These are phyloP conservation scores for Heterodera filipjevi DNA, from an alignment of 2,888 invertebrate genomes.

Conservation along the genomic window DNA sequence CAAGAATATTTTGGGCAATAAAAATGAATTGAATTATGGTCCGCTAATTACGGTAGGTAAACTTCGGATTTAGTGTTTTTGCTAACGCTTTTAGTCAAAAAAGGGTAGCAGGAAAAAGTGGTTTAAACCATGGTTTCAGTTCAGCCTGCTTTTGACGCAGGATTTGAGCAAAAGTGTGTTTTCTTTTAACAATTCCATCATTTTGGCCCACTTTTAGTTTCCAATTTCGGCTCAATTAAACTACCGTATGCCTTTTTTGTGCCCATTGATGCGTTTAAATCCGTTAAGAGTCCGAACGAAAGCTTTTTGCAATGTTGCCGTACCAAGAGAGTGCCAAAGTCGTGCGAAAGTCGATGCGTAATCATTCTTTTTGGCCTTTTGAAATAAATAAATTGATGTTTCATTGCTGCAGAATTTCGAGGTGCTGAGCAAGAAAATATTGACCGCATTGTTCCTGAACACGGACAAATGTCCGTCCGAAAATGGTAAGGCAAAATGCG, in stretches of 20 bases:
- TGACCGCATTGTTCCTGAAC: neutral
- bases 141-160: no score
- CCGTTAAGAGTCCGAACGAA: neutral
- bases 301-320: conserved; percentile 7
- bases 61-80: no score
- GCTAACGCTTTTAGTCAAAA: no score
- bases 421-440: neutral
- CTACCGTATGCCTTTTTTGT: no score
- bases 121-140: no score
- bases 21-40: no score
- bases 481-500: neutral
- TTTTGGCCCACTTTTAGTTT: no score
- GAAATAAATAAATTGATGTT: neutral
- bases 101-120: no score
- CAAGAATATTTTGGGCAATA: no score
- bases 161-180: no score
- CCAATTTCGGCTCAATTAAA: neutral
- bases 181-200: no score
- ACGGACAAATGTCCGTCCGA: conserved; percentile 5
- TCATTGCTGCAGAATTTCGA: neutral
- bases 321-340: neutral
- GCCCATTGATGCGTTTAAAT: neutral
- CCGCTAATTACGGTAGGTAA: no score
- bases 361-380: neutral
- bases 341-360: neutral